A percentile compares a stretch with the other conserved stretches of the same genome.
phyloP scores from a whole-genome alignment of 2,797 vertebrate species.

The Lepilemur ruficaudatus region DNA sequence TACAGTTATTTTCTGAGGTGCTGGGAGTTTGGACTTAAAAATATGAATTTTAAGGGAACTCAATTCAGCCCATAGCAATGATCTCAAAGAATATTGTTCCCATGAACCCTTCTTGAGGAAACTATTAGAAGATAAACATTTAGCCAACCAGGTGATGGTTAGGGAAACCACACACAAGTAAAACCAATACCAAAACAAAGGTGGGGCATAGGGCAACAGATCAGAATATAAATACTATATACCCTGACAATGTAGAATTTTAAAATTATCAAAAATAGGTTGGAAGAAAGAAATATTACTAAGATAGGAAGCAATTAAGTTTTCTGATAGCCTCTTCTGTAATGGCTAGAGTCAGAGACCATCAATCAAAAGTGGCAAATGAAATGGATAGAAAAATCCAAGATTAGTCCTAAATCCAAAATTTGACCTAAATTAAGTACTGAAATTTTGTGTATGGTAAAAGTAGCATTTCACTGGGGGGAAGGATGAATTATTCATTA shows the following conservation, averaged over 20 bases:
- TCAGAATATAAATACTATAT: background rate
- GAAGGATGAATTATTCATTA: background rate
- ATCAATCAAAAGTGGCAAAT: background rate
- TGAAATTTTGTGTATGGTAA: background rate
- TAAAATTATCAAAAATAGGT: background rate
- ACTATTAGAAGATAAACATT: background rate
- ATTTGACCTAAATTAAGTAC: background rate
- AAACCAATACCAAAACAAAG: background rate
- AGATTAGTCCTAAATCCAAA: background rate
- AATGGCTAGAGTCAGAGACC: background rate
- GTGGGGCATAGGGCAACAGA: background rate
- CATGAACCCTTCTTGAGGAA: background rate
- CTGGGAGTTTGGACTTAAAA: background rate
- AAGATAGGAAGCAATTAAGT: background rate
- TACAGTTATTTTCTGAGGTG: background rate
- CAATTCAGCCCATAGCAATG: background rate
- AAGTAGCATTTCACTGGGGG: background rate
- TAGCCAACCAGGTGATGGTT: background rate
- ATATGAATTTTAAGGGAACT: background rate
- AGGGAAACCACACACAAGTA: background rate
- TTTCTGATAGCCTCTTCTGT: constrained; percentile 11
- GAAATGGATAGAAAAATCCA: background rate
- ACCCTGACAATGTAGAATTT: background rate
- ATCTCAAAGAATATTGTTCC: background rate
- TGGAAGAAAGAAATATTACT: background rate